Evolutionary conservation across 2,888 invertebrate species (phyloP).

Genomic region (Mamestra brassicae): DNA sequence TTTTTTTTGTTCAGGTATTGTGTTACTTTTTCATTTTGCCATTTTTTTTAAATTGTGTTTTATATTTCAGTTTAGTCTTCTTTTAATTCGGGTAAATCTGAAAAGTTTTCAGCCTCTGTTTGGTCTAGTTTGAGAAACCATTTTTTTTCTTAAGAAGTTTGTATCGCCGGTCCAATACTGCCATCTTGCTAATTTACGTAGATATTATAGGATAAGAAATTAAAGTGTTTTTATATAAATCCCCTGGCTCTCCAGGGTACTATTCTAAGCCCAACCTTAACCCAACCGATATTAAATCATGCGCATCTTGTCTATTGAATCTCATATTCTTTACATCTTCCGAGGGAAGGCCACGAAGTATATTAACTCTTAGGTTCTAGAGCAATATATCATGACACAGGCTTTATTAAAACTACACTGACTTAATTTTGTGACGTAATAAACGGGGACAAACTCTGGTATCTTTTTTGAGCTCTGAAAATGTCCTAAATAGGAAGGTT

Average conservation of each 20-base stretch:
- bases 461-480: slow-evolving; percentile 20
- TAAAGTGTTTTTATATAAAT: neutral
- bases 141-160: neutral
- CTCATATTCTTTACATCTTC: slow-evolving; percentile 39
- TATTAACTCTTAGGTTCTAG: slow-evolving; percentile 47
- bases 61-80: neutral
- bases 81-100: neutral
- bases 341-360: slow-evolving; percentile 20
- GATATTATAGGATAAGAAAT: neutral
- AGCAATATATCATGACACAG: slow-evolving; percentile 45
- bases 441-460: slow-evolving; percentile 10
- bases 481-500: neutral
- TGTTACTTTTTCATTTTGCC: slow-evolving; percentile 65
- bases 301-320: slow-evolving; percentile 25
- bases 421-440: slow-evolving; percentile 49
- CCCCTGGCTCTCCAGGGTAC: neutral
- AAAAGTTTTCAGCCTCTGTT: slow-evolving; percentile 4
- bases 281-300: slow-evolving; percentile 28
- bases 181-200: neutral
- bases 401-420: slow-evolving; percentile 53
- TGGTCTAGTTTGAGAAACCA: neutral
- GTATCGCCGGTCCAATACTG: neutral
- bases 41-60: slow-evolving; percentile 2
- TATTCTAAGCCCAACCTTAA: slow-evolving; percentile 1
- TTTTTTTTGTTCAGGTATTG: slow-evolving; percentile 66